Percentiles rank a stretch among this genome's conserved stretches.
Evolutionary conservation across 2,113 vertebrate species (phyloP).

Genomic region (Megaceryle maxima): DNA sequence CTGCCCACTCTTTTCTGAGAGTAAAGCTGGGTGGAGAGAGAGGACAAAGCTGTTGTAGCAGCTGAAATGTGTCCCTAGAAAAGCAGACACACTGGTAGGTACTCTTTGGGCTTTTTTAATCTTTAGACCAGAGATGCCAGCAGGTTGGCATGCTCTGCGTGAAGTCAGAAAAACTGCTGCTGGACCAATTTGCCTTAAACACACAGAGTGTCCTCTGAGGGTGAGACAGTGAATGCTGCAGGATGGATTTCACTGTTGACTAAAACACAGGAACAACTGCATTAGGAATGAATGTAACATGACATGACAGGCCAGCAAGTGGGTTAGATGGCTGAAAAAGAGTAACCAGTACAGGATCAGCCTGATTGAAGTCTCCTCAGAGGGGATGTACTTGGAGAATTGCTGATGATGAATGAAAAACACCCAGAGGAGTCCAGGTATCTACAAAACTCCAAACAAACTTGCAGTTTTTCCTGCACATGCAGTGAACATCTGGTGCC

Average conservation of each 20-base stretch:
- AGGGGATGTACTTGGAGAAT: neutral
- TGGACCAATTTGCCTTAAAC: neutral
- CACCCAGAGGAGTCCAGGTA: neutral
- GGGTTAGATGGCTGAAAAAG: neutral
- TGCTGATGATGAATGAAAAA: neutral
- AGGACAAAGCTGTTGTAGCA: neutral
- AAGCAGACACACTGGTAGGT: neutral
- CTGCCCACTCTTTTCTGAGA: neutral
- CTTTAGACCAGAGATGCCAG: neutral
- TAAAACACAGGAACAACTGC: neutral
- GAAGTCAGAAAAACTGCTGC: neutral
- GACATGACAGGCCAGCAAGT: rapidly evolving
- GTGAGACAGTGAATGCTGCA: neutral
- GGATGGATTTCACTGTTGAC: neutral
- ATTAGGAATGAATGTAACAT: neutral
- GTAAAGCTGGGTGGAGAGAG: neutral
- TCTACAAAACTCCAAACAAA: neutral
- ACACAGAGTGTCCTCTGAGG: neutral
- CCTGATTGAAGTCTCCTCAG: neutral
- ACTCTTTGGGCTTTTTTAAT: neutral
- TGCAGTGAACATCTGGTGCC: neutral
- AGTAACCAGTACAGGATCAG: neutral
- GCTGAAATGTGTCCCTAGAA: neutral
- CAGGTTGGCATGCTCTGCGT: rapidly evolving
- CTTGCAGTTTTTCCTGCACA: rapidly evolving